These are phyloP conservation scores for Dioctria rufipes DNA, from an alignment of 2,888 invertebrate species.

Conservation along the genomic window DNA sequence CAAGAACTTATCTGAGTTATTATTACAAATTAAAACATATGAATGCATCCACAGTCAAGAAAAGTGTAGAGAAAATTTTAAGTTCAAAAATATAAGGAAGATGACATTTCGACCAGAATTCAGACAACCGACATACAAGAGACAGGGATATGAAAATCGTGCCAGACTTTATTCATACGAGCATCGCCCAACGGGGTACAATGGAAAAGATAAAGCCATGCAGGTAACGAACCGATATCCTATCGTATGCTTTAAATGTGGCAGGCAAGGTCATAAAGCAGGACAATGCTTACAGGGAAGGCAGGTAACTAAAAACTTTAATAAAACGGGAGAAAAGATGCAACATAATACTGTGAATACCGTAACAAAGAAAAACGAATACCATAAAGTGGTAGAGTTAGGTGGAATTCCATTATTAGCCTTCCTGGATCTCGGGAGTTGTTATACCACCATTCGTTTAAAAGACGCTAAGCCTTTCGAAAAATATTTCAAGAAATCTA, in stretches of 20 bases:
- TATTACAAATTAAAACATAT: slow-evolving; percentile 7
- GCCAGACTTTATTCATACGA: background rate
- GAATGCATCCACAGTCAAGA: background rate
- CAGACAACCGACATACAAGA: background rate
- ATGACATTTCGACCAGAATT: background rate
- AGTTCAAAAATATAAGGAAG: background rate
- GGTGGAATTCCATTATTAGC: background rate
- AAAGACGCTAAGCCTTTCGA: background rate
- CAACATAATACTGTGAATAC: no score
- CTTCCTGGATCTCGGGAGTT: slow-evolving; percentile 2
- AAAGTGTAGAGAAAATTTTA: background rate
- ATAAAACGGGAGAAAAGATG: no score
- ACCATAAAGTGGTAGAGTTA: background rate
- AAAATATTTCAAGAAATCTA: background rate
- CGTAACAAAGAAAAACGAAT: background rate
- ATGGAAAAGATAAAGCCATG: background rate
- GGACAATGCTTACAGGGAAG: background rate
- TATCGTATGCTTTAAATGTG: background rate
- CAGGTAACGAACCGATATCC: background rate
- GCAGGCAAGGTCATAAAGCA: slow-evolving; percentile 18
- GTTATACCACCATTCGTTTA: background rate
- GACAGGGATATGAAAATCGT: background rate
- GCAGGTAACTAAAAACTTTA: no score
- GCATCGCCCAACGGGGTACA: background rate
- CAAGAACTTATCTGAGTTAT: background rate